These are phyloP conservation scores for Mormyrus iriodes DNA, from an alignment of 2,113 vertebrate genomes.

Conservation along the genomic window DNA sequence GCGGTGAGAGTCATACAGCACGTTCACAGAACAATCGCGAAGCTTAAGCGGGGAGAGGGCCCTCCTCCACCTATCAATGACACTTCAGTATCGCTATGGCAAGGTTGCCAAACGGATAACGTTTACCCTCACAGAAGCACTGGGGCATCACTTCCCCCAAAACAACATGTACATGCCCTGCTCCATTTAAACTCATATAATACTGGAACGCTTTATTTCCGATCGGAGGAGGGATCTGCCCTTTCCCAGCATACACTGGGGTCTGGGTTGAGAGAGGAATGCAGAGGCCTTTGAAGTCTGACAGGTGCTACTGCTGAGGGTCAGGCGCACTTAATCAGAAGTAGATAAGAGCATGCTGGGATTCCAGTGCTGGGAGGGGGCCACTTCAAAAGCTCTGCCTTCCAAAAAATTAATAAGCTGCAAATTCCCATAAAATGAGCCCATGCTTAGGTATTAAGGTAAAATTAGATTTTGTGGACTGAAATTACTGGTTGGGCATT, in stretches of 20 bases:
- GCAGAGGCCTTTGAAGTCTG: conserved; percentile 23
- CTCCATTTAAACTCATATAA: not conserved
- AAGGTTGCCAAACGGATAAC: not conserved
- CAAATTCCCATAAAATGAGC: not conserved
- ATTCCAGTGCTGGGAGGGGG: not conserved
- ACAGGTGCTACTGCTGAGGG: conserved; percentile 12
- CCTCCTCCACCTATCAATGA: not conserved
- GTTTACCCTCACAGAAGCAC: not conserved
- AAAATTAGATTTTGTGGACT: not conserved
- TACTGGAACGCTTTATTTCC: not conserved
- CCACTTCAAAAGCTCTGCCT: not conserved
- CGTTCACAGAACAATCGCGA: not conserved
- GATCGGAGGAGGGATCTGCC: not conserved
- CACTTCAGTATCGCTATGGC: not conserved
- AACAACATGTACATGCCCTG: not conserved
- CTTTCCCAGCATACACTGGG: conserved; percentile 5
- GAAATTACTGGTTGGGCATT: not conserved
- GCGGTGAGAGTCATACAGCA: not conserved
- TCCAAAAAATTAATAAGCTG: not conserved
- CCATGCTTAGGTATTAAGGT: conserved; percentile 1
- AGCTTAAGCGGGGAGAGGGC: not conserved
- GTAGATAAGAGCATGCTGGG: not conserved
- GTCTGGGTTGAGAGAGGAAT: conserved; percentile 15
- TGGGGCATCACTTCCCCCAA: not conserved
- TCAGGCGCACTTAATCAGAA: conserved; percentile 18